Evolutionary conservation across 2,113 vertebrate species (phyloP), one percentile per base, ranked within the genome.

Genomic region (Meriones unguiculatus): DNA sequence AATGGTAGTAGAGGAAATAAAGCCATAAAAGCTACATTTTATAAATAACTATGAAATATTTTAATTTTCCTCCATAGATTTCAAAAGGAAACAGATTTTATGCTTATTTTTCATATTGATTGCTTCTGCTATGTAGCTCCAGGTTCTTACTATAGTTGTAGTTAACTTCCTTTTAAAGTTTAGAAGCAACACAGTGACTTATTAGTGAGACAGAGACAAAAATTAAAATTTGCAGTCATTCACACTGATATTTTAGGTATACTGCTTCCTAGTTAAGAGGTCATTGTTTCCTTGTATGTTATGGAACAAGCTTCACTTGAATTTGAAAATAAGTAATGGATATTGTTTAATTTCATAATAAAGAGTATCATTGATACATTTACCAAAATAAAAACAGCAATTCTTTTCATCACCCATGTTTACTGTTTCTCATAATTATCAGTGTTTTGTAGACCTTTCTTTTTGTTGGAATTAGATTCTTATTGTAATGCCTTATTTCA

Each of bases 401-500:
- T 30, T 91, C 82, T 9, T 46, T 65, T 32, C 69, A 82, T 65
- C 75, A 52, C 4, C 59, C 6, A 0, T 88, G 90, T 95, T 96
- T 97, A n/a, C 69, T 67, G 0, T 96, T 97, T 98, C 96, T 95
- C n/a, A 24, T 93, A 93, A 78, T 92, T 97, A 75, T 78, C 28
- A 94, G 15, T 86, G 1, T 84, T 95, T 86, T 95, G 82, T 41
- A 86, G 52, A 38, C 0, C 73, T 92, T 95, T 11, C 73, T 69
- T 97, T 97, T 95, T 95, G 41, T 95, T 95, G 18, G 95, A 92
- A 94, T 96, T 93, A 84, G 30, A 72, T 94, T 97, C 94, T 90
- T 84, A 72, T 72, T 97, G 69, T 73, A 97, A 97, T 94, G 75
- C 78, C 82, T 97, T 98, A 98, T 93, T 91, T 97, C 69, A 80